Evolutionary conservation across 2,797 vertebrate genomes (phyloP).

Genomic region (Psittacula echo): DNA sequence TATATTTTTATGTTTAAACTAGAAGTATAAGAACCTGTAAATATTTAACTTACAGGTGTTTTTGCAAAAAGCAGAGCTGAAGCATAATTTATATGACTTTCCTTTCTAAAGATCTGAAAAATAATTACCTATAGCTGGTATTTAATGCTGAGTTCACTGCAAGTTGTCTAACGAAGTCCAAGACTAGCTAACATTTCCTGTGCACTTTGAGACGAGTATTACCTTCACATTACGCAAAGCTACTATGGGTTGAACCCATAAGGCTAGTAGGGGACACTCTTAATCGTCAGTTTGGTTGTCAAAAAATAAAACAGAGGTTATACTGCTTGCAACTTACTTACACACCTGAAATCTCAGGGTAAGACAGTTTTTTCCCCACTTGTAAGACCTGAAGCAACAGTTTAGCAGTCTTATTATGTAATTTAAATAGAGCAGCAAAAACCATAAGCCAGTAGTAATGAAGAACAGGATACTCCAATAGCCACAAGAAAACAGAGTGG

Average conservation of each 20-base stretch:
- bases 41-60: not conserved
- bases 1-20: not conserved
- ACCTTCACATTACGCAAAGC: not conserved
- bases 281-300: not conserved
- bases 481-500: not conserved
- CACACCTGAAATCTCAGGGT: not conserved
- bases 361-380: not conserved
- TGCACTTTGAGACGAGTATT: not conserved
- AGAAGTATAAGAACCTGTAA: not conserved
- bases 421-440: not conserved
- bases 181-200: not conserved
- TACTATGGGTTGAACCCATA: not conserved
- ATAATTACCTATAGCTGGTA: not conserved
- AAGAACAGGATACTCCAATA: not conserved
- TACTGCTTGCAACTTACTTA: not conserved
- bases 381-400: not conserved
- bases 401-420: not conserved
- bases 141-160: not conserved
- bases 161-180: not conserved
- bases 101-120: slow-evolving; percentile 1
- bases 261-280: not conserved
- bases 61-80: not conserved
- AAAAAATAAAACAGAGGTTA: not conserved
- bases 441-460: not conserved
- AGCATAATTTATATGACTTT: not conserved